Percentiles rank a stretch among this genome's conserved stretches.
phyloP scores from a whole-genome alignment of 53 echinoderm and acorn worm genomes.

The Paelopatides confundens region DNA sequence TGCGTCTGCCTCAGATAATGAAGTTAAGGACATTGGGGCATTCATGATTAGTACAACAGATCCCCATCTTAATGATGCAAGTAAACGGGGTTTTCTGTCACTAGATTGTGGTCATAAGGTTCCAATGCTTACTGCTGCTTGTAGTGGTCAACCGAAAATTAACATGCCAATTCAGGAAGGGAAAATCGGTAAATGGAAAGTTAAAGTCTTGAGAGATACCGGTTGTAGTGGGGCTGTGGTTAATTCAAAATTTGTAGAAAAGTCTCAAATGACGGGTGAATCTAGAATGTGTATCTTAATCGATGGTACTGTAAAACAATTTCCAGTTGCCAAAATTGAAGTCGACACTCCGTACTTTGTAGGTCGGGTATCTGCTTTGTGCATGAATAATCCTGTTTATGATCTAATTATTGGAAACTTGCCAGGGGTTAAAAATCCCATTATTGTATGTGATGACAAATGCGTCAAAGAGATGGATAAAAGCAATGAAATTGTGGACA shows the following conservation, averaged over 20 bases:
- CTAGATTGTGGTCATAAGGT: conserved; percentile 13
- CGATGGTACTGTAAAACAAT: conserved; percentile 43
- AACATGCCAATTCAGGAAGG: conserved; percentile 45
- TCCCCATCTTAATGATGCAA: neutral
- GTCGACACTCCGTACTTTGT: conserved; percentile 51
- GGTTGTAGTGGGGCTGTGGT: conserved; percentile 49
- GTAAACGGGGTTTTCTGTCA: neutral
- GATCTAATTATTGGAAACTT: conserved; percentile 49
- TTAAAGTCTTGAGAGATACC: conserved; percentile 40
- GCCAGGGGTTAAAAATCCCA: neutral
- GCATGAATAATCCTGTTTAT: conserved; percentile 47
- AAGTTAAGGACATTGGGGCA: too few relatives aligned
- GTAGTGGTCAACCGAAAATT: neutral
- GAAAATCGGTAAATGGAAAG: neutral
- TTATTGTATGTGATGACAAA: too few relatives aligned
- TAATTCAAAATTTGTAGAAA: too few relatives aligned
- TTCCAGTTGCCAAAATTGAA: conserved; percentile 26
- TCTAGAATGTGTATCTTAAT: conserved; percentile 40
- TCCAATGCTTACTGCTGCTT: conserved; percentile 44
- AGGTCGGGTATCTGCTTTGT: conserved; percentile 26
- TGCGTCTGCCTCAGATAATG: too few relatives aligned
- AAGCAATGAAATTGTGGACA: too few relatives aligned
- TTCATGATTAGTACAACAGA: too few relatives aligned
- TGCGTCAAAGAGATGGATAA: too few relatives aligned
- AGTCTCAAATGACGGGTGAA: neutral